Percentiles rank a stretch among this genome's conserved stretches.
phyloP scores from a whole-genome alignment of 2,113 vertebrate genomes.

The Melospiza melodia region DNA sequence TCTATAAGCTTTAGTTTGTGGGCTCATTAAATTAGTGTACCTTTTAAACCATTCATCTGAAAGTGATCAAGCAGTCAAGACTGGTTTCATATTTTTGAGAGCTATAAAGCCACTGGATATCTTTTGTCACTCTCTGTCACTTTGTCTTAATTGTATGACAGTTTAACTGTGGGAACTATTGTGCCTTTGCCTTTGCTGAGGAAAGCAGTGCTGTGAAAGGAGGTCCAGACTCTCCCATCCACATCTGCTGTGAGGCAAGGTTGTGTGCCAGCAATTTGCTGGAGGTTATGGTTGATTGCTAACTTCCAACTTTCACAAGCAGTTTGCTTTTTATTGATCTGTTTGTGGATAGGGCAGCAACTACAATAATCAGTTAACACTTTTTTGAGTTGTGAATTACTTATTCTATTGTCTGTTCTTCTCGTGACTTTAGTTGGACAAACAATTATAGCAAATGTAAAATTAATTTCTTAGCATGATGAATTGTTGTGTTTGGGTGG shows the following conservation, averaged over 20 bases:
- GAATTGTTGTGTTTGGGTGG: background rate
- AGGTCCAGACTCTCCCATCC: background rate
- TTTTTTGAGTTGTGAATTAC: background rate
- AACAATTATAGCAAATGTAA: background rate
- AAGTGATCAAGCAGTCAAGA: slow-evolving; percentile 19
- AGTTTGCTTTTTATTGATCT: background rate
- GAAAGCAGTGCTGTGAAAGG: background rate
- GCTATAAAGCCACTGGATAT: background rate
- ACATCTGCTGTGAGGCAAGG: background rate
- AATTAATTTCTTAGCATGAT: background rate
- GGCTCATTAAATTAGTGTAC: slow-evolving; percentile 10
- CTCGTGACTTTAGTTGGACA: background rate
- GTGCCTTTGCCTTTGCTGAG: slow-evolving; percentile 1
- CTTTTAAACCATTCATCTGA: background rate
- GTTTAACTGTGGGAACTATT: slow-evolving; percentile 7
- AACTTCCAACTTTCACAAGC: background rate
- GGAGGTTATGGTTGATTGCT: slow-evolving; percentile 1
- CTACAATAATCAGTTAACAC: background rate
- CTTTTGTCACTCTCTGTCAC: slow-evolving; percentile 6
- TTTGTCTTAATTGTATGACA: slow-evolving; percentile 15
- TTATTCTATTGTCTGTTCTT: slow-evolving; percentile 23
- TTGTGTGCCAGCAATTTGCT: slow-evolving; percentile 33
- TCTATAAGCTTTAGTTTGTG: background rate
- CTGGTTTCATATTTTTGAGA: slow-evolving; percentile 25
- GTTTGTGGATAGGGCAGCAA: background rate